These are phyloP conservation scores for Chanos chanos DNA, from an alignment of 2,797 vertebrate species.

Conservation along the genomic window DNA sequence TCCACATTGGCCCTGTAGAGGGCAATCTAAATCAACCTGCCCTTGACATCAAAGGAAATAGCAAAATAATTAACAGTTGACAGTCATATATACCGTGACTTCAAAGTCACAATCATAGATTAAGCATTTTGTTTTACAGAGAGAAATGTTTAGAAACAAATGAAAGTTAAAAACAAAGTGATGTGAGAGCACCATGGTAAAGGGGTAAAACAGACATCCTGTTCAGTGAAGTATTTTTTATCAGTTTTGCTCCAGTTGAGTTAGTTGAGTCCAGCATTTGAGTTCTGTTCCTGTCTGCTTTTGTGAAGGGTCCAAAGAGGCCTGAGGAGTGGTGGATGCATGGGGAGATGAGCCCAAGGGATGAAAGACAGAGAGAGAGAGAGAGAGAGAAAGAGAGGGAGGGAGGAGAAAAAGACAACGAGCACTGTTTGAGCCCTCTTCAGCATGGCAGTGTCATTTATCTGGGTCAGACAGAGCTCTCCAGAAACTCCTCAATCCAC, in stretches of 20 bases:
- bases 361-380: conserved; percentile 8
- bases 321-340: background rate
- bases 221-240: too few relatives aligned
- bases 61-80: too few relatives aligned
- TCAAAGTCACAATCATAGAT: conserved; percentile 6
- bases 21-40: conserved; percentile 34
- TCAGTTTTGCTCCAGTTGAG: too few relatives aligned
- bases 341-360: background rate
- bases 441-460: conserved; percentile 44
- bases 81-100: conserved; percentile 2
- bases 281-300: too few relatives aligned
- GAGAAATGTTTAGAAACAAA: background rate
- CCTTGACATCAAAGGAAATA: conserved; percentile 24
- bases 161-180: too few relatives aligned
- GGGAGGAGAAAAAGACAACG: conserved; percentile 11
- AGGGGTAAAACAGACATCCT: too few relatives aligned
- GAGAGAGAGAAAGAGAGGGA: conserved; percentile 23
- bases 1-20: conserved; percentile 31
- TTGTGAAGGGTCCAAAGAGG: background rate
- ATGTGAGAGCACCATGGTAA: too few relatives aligned
- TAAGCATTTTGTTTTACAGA: background rate
- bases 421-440: background rate
- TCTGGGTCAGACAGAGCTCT: conserved; percentile 44
- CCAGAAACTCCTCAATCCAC: conserved; percentile 29
- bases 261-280: too few relatives aligned